Evolutionary conservation across 2,797 vertebrate species (phyloP).

Genomic region (Lates japonicus): DNA sequence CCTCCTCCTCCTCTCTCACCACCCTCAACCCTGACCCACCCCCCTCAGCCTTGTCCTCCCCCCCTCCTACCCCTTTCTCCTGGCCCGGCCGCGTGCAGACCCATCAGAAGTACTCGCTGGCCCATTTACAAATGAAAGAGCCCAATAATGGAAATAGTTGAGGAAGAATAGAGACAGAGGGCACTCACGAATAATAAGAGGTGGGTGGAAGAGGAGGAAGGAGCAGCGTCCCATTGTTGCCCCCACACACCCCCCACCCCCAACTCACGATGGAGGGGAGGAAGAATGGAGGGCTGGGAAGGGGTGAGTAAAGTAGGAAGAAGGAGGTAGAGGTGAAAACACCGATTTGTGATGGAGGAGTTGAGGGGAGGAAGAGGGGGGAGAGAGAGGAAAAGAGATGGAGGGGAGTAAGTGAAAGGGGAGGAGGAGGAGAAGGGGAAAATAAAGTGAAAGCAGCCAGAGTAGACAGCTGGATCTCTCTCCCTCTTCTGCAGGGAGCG

Average conservation of each 20-base stretch:
- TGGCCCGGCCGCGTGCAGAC: slow-evolving; percentile 81
- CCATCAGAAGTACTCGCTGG: slow-evolving; percentile 86
- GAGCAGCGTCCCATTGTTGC: slow-evolving; percentile 79
- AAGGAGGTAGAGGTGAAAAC: slow-evolving; percentile 56
- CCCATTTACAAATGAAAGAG: slow-evolving; percentile 89
- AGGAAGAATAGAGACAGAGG: slow-evolving; percentile 87
- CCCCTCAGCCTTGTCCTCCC: slow-evolving; percentile 56
- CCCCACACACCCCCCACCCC: background rate
- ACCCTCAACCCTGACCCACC: slow-evolving; percentile 65
- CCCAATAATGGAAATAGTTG: slow-evolving; percentile 87
- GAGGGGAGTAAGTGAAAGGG: background rate
- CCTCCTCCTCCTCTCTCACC: slow-evolving; percentile 8
- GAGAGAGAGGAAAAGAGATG: background rate
- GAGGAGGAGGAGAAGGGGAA: rapidly evolving
- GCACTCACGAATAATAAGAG: slow-evolving; percentile 86
- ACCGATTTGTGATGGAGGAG: slow-evolving; percentile 65
- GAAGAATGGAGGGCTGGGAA: slow-evolving; percentile 45
- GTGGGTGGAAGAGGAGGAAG: slow-evolving; percentile 56
- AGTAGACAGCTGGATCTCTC: background rate
- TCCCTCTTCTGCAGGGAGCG: slow-evolving; percentile 62
- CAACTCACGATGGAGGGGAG: slow-evolving; percentile 42
- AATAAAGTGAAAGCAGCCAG: background rate
- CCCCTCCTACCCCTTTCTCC: slow-evolving; percentile 59
- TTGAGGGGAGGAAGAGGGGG: slow-evolving; percentile 13
- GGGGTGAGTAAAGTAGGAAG: slow-evolving; percentile 43